Percentiles rank a stretch among this genome's conserved stretches.
Evolutionary conservation across 1,140 invertebrate genomes (phyloP).

Genomic region (Drosophila burlai): DNA sequence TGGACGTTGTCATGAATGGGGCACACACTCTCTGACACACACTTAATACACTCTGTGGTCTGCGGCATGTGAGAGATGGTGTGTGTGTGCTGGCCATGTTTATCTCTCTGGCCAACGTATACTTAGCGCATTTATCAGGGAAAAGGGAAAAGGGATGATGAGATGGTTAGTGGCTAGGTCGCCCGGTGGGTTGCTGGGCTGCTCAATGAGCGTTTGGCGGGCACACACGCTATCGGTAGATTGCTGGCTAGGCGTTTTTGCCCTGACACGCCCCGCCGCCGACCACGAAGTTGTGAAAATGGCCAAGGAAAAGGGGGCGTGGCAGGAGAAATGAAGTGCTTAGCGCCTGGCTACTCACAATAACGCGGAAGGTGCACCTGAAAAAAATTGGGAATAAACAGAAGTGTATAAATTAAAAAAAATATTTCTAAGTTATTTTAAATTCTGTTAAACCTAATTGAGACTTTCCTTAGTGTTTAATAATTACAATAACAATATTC

Average conservation of each 20-base stretch:
- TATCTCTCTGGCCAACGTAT: conserved; percentile 76
- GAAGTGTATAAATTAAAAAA: neutral
- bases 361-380: conserved; percentile 9
- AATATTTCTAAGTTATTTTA: neutral
- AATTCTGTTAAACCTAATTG: neutral
- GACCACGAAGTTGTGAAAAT: neutral
- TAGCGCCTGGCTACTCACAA: conserved; percentile 52
- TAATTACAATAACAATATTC: too few relatives aligned
- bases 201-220: conserved; percentile 51
- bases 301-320: conserved; percentile 42
- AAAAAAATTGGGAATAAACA: neutral
- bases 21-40: conserved; percentile 11
- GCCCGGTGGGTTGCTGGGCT: conserved; percentile 9
- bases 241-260: conserved; percentile 76
- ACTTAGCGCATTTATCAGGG: conserved; percentile 51
- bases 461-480: too few relatives aligned
- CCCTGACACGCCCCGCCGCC: conserved; percentile 57
- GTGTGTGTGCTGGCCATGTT: conserved; percentile 64
- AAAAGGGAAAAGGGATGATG: neutral
- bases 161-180: neutral
- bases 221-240: conserved; percentile 53
- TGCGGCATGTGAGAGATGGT: conserved; percentile 31
- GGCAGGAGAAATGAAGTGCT: conserved; percentile 68
- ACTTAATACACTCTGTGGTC: conserved; percentile 8
- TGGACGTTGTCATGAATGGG: conserved; percentile 75